Percentiles rank a stretch among this genome's conserved stretches.
Conservation (phyloP, 2,113 vertebrate species). For the Morone saxatilis region DNA sequence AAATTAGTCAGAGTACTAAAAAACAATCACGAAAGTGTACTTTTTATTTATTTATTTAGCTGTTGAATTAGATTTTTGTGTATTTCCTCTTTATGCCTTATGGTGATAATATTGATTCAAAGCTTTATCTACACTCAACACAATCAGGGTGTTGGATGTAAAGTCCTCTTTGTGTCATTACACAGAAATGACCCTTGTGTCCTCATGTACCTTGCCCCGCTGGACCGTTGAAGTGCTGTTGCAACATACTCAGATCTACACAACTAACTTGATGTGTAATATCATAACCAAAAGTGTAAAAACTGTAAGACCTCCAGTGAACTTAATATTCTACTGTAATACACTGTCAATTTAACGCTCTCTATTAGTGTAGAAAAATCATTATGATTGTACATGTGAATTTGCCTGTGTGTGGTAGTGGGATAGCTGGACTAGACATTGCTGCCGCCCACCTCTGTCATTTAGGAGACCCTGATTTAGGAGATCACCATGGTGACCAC, state of each 20-base stretch:
- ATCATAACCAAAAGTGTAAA: neutral
- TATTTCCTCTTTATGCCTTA: neutral
- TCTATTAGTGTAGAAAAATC: neutral
- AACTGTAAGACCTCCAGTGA: neutral
- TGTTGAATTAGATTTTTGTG: neutral
- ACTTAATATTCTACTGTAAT: neutral
- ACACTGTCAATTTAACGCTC: neutral
- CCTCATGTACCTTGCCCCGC: neutral
- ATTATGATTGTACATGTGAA: neutral
- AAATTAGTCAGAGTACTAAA: too few species aligned
- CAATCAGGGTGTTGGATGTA: neutral
- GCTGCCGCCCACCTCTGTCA: slow-evolving; percentile 55
- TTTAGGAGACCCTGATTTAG: slow-evolving; percentile 52
- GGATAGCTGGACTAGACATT: slow-evolving; percentile 19
- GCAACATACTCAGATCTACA: neutral
- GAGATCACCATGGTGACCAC: slow-evolving; percentile 70
- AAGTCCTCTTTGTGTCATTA: neutral
- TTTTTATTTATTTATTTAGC: neutral
- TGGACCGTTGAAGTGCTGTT: neutral
- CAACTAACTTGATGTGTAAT: neutral
- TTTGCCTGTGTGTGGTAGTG: slow-evolving; percentile 1
- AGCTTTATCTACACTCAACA: neutral
- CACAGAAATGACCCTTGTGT: neutral
- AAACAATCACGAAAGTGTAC: neutral
- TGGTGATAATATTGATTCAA: neutral